Percentiles rank a stretch among this genome's conserved stretches.
These are phyloP conservation scores for Enteromius treurensis DNA, from an alignment of 2,797 vertebrate species.

Conservation along the genomic window DNA sequence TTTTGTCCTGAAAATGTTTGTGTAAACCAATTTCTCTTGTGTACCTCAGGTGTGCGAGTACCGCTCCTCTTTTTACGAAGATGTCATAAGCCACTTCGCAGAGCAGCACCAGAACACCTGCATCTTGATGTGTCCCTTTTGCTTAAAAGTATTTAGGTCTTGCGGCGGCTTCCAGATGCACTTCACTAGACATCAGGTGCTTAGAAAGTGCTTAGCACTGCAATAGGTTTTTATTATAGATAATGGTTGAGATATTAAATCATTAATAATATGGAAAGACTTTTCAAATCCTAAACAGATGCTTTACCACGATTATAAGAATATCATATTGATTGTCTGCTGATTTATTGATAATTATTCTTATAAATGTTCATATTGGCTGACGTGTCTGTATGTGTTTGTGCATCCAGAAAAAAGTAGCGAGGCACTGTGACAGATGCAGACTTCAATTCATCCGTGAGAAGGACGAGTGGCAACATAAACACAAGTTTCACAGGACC, in stretches of 20 bases:
- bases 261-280: neutral
- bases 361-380: neutral
- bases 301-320: neutral
- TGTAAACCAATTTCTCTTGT: neutral
- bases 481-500: conserved; percentile 84
- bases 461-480: conserved; percentile 87
- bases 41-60: conserved; percentile 86
- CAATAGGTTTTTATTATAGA: neutral
- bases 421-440: conserved; percentile 87
- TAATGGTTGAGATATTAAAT: neutral
- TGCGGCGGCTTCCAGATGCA: conserved; percentile 88
- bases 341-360: neutral
- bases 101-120: conserved; percentile 82
- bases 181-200: conserved; percentile 88
- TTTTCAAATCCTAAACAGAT: neutral
- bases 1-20: neutral
- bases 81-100: conserved; percentile 87
- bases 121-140: conserved; percentile 88
- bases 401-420: conserved; percentile 81
- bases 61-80: conserved; percentile 89
- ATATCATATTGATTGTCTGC: neutral
- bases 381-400: neutral
- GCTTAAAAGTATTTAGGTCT: conserved; percentile 87
- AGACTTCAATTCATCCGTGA: conserved; percentile 89
- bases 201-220: neutral